Evolutionary conservation across 2,797 vertebrate species (phyloP).

Genomic region (Aselliscus stoliczkanus): DNA sequence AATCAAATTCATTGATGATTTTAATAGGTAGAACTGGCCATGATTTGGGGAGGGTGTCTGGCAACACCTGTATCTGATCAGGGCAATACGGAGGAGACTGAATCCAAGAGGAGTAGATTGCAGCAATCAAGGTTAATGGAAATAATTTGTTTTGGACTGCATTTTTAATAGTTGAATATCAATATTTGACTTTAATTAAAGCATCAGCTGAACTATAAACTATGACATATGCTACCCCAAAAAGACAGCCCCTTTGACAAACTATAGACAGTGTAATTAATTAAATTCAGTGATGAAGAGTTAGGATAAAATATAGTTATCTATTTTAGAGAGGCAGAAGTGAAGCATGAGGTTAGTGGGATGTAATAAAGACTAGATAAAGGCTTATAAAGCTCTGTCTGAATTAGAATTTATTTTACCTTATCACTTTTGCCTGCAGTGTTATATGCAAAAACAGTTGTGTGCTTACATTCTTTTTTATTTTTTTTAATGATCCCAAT

Average conservation of each 20-base stretch:
- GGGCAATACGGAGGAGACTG: background rate
- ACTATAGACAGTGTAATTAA: conserved; percentile 23
- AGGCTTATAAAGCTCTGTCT: background rate
- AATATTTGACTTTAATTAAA: conserved; percentile 53
- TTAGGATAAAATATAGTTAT: conserved; percentile 4
- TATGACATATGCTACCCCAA: background rate
- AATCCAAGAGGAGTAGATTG: background rate
- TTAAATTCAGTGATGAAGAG: background rate
- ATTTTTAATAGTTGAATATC: conserved; percentile 11
- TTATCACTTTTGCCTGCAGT: conserved; percentile 38
- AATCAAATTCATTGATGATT: conserved; percentile 15
- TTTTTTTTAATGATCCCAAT: background rate
- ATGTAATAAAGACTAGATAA: background rate
- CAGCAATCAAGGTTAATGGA: background rate
- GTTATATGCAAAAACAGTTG: background rate
- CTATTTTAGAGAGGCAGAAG: conserved; percentile 9
- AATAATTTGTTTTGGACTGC: conserved; percentile 35
- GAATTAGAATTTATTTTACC: conserved; percentile 17
- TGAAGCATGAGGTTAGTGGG: background rate
- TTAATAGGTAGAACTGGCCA: background rate
- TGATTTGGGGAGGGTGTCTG: background rate
- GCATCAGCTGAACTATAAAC: background rate
- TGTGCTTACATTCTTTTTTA: conserved; percentile 46
- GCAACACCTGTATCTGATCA: background rate
- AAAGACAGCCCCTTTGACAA: background rate